These are phyloP conservation scores for Tiphia femorata DNA, from an alignment of 2,888 invertebrate species.

Conservation along the genomic window DNA sequence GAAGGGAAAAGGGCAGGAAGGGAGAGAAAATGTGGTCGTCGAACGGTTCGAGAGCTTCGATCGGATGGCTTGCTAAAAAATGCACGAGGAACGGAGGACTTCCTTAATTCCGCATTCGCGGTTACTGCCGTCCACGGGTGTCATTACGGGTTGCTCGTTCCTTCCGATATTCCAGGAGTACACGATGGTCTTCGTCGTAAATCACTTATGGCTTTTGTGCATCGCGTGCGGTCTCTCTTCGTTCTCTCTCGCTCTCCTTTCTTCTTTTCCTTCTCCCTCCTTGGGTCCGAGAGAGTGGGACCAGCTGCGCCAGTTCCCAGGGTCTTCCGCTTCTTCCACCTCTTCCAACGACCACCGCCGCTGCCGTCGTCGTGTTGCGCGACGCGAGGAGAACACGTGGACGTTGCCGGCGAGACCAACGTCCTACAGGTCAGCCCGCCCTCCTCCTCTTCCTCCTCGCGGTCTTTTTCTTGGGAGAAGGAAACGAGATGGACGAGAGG, in stretches of 20 bases:
- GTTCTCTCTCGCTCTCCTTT: too few relatives aligned
- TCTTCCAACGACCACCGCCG: too few relatives aligned
- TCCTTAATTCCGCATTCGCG: conserved; percentile 43
- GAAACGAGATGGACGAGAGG: too few relatives aligned
- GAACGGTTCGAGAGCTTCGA: conserved; percentile 40
- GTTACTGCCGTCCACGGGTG: conserved; percentile 34
- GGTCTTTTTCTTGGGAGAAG: too few relatives aligned
- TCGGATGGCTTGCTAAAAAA: conserved; percentile 39
- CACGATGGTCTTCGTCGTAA: conserved; percentile 35
- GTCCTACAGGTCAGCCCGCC: too few relatives aligned
- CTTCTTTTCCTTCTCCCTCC: too few relatives aligned
- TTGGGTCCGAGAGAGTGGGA: too few relatives aligned
- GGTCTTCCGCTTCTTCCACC: too few relatives aligned
- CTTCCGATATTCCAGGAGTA: conserved; percentile 34
- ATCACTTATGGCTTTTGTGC: conserved; percentile 49
- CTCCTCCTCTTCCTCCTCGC: too few relatives aligned
- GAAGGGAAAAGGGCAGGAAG: conserved; percentile 15
- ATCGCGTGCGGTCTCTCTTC: conserved; percentile 42
- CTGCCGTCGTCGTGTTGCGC: too few relatives aligned
- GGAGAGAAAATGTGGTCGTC: conserved; percentile 12
- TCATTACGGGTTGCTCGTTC: conserved; percentile 41
- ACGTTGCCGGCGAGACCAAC: too few relatives aligned
- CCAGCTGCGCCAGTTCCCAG: conserved; percentile 47
- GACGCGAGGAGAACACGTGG: too few relatives aligned
- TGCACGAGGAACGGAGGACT: conserved; percentile 29